Evolutionary conservation across 2,113 vertebrate genomes (phyloP).

Genomic region (Alethe castanea): DNA sequence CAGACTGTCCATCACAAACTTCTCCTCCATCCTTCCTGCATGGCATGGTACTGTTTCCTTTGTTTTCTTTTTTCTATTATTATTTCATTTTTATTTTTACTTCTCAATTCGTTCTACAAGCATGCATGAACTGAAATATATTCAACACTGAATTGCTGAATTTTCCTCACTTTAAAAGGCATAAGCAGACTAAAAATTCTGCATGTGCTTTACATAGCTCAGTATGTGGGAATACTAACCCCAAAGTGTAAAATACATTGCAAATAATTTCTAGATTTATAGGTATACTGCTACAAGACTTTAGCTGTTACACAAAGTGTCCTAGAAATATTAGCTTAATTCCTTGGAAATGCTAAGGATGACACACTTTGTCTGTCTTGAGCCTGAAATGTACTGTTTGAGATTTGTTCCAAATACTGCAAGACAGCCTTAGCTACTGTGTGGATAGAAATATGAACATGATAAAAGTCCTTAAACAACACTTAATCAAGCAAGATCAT

Average conservation of each 20-base stretch:
- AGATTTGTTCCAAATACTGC: neutral
- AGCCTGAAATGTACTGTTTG: neutral
- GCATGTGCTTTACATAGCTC: neutral
- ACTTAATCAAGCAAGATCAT: neutral
- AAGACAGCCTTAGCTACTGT: neutral
- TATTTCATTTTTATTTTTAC: neutral
- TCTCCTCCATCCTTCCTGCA: neutral
- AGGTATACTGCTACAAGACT: neutral
- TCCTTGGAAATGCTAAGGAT: neutral
- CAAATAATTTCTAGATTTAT: neutral
- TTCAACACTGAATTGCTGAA: neutral
- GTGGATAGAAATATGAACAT: neutral
- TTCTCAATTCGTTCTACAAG: neutral
- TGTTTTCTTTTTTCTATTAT: neutral
- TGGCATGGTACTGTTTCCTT: neutral
- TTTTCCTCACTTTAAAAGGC: neutral
- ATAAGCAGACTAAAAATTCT: neutral
- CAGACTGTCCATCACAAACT: neutral
- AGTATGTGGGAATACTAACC: neutral
- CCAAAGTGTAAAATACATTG: neutral
- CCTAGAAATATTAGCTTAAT: neutral
- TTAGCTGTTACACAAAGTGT: neutral
- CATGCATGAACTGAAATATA: neutral
- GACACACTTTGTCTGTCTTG: neutral
- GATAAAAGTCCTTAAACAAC: neutral